phyloP scores from a whole-genome alignment of 2,888 invertebrate genomes.

The Mythimna loreyi region DNA sequence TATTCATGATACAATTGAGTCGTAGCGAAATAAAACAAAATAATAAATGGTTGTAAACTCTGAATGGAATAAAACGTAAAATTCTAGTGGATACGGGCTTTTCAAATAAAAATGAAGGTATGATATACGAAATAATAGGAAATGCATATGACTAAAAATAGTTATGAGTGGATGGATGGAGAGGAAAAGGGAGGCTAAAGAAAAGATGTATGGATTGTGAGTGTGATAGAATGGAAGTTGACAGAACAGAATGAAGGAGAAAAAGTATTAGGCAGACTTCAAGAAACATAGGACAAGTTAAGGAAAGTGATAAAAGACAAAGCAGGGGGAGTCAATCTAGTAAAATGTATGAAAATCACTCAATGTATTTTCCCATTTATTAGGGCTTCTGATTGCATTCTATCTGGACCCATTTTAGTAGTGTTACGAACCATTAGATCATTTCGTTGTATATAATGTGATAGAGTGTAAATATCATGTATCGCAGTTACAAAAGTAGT shows the following conservation, averaged over 20 bases:
- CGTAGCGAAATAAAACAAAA: conserved; percentile 25
- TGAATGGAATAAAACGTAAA: background rate
- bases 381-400: background rate
- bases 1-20: conserved; percentile 29
- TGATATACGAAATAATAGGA: background rate
- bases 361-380: background rate
- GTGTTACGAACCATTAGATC: conserved; percentile 15
- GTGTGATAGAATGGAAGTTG: too few relatives aligned
- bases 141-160: background rate
- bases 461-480: conserved; percentile 84
- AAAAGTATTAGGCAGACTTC: too few relatives aligned
- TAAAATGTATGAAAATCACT: too few relatives aligned
- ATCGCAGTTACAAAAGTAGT: conserved; percentile 73
- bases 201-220: too few relatives aligned
- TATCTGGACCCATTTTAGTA: conserved; percentile 21
- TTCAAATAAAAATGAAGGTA: background rate
- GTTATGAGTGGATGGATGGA: too few relatives aligned
- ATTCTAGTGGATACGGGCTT: background rate
- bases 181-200: too few relatives aligned
- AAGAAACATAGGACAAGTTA: too few relatives aligned
- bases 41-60: conserved; percentile 3
- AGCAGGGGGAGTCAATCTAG: too few relatives aligned
- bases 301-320: too few relatives aligned
- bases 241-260: too few relatives aligned
- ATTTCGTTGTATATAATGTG: conserved; percentile 82